A percentile compares a stretch with the other conserved stretches of the same genome.
Conservation (phyloP, 2,888 invertebrate genomes). For the Tanypteryx hageni region DNA sequence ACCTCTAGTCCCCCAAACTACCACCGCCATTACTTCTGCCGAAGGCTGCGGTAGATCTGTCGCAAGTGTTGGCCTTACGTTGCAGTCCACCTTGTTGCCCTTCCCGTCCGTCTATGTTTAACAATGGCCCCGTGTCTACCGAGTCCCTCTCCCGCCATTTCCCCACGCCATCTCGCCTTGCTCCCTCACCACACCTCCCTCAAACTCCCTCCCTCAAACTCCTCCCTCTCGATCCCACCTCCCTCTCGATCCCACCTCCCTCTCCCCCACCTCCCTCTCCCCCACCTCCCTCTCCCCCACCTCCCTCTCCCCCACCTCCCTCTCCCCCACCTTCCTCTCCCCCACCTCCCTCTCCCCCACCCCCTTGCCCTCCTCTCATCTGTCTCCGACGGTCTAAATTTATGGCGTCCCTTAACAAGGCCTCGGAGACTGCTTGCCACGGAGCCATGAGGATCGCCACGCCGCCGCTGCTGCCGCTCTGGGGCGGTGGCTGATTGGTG, state of each 20-base stretch:
- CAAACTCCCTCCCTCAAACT: too few relatives aligned
- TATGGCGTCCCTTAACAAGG: constrained; percentile 61
- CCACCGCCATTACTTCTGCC: constrained; percentile 20
- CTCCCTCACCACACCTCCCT: too few relatives aligned
- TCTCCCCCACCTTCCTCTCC: background rate
- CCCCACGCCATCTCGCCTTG: background rate
- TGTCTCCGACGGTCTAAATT: constrained; percentile 49
- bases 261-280: constrained; percentile 3
- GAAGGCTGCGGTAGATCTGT: constrained; percentile 49
- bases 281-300: background rate
- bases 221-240: too few relatives aligned
- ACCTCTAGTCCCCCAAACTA: background rate
- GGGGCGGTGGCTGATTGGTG: constrained; percentile 52
- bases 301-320: background rate
- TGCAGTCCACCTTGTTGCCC: background rate
- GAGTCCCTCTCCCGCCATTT: background rate
- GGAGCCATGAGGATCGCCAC: constrained; percentile 27
- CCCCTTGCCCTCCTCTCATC: background rate
- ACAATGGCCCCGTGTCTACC: constrained; percentile 11
- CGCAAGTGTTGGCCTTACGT: constrained; percentile 33
- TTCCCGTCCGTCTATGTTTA: background rate
- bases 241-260: too few relatives aligned
- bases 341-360: background rate
- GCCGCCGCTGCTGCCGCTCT: background rate
- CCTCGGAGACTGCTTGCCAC: constrained; percentile 62